phyloP scores from a whole-genome alignment of 2,113 vertebrate species.

The Turdus rufiventris region DNA sequence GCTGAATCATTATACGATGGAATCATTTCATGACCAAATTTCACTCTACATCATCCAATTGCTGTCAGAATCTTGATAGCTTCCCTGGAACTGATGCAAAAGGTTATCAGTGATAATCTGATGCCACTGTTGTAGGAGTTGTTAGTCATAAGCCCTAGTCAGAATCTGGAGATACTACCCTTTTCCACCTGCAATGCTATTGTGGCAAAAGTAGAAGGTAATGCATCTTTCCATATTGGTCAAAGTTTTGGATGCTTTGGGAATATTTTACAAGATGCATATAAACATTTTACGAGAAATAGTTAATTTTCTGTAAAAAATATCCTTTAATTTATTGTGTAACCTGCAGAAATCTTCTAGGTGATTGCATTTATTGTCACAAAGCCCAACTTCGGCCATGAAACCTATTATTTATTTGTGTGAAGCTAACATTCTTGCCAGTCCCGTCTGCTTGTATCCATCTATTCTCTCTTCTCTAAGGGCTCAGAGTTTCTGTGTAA shows the following conservation, averaged over 20 bases:
- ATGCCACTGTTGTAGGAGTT: background rate
- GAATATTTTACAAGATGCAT: background rate
- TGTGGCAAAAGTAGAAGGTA: background rate
- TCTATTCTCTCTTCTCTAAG: background rate
- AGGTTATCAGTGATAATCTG: background rate
- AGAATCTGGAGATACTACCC: background rate
- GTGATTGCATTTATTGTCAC: background rate
- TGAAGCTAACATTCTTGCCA: background rate
- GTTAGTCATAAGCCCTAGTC: background rate
- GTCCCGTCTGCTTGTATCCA: background rate
- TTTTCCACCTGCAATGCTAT: background rate
- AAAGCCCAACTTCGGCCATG: background rate
- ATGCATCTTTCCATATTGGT: background rate
- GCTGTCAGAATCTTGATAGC: background rate
- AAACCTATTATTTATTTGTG: background rate
- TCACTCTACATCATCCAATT: background rate
- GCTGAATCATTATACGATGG: background rate
- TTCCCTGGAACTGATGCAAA: background rate
- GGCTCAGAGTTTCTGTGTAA: background rate
- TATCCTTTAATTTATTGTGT: background rate
- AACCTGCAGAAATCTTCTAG: background rate
- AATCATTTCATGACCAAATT: background rate
- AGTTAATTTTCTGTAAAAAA: background rate
- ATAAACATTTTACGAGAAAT: background rate
- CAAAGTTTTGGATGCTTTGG: background rate